Base-by-base conservation (phyloP, 2,797 vertebrate genomes). In the Chelmon rostratus region DNA sequence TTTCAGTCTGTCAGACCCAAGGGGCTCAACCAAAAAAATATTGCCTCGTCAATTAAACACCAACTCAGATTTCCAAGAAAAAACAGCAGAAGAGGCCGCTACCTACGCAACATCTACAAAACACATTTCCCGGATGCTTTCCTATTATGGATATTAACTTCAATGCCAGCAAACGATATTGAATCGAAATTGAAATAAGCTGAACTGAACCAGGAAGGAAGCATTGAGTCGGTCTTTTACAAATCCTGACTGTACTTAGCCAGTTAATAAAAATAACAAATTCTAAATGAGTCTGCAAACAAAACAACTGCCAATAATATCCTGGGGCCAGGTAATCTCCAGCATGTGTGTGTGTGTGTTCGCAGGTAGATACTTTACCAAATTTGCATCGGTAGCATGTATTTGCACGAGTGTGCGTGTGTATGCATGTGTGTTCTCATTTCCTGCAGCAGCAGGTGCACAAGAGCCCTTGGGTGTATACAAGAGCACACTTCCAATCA, bases 401-500 rank as follows among this genome's bases (percentile, higher is more conserved):
- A 6, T 50, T 19, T 64, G 2, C 10, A 2, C 71, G 38, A 33
- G 18, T 57, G 66, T 69, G 28, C 38, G 56, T 73, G 44, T 56
- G 47, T 12, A 21, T 56, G 47, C 12, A 21, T 23, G 33, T 58
- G 38, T 65, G 37, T 68, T 42, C 63, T 64, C 38, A 73, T 82
- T 76, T 82, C 57, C 47, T 71, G 65, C 42, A 78, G 81, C 61
- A 82, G 73, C 90, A 90, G 85, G 83, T 90, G 83, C 40, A 72
- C n/a, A 66, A 79, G 76, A 70, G 85, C 68, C 86, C 84, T 38
- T 65, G 81, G 78, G 81, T 83, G 59, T 63, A 59, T 73, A 84
- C 67, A 69, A 78, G 76, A 85, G 74, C 44, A 1, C 42, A 85
- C 62, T 68, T 73, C 69, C 78, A 89, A 81, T 86, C 78, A 82